Conservation (phyloP, 92 coral and sea anemone genomes). For the Nematostella vectensis region DNA sequence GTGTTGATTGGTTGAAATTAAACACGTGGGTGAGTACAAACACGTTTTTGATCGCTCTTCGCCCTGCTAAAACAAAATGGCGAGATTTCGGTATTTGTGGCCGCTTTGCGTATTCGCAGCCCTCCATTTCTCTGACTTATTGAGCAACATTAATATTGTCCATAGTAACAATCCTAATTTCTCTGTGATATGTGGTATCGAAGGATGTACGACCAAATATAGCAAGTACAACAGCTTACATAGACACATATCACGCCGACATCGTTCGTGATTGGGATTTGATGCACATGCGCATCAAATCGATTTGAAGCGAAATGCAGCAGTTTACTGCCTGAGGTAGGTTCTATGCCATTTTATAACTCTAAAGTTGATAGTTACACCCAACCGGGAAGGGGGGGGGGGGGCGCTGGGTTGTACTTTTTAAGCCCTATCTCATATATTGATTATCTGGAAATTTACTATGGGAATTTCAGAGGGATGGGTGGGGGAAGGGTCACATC, state of each 20-base stretch:
- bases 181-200: constrained; percentile 12
- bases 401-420: too few relatives aligned
- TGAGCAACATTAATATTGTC: constrained; percentile 8
- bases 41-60: too few relatives aligned
- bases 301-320: constrained; percentile 9
- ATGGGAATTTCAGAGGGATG: too few relatives aligned
- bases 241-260: constrained; percentile 9
- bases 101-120: constrained; percentile 11
- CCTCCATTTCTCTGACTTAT: constrained; percentile 8
- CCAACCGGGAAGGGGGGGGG: too few relatives aligned
- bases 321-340: constrained; percentile 9
- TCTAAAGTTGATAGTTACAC: too few relatives aligned
- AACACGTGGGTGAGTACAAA: too few relatives aligned
- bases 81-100: constrained; percentile 10
- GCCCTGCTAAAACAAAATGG: too few relatives aligned
- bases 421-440: too few relatives aligned
- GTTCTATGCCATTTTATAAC: background rate
- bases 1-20: too few relatives aligned
- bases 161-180: constrained; percentile 11
- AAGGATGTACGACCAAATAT: constrained; percentile 8
- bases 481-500: too few relatives aligned
- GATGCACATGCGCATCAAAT: background rate
- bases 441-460: too few relatives aligned
- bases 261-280: constrained; percentile 7
- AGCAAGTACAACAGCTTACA: constrained; percentile 15